Percentiles rank a stretch among this genome's conserved stretches.
These are phyloP conservation scores for Temnopleurus reevesii DNA, from an alignment of 53 echinoderm and acorn worm genomes.

Conservation along the genomic window DNA sequence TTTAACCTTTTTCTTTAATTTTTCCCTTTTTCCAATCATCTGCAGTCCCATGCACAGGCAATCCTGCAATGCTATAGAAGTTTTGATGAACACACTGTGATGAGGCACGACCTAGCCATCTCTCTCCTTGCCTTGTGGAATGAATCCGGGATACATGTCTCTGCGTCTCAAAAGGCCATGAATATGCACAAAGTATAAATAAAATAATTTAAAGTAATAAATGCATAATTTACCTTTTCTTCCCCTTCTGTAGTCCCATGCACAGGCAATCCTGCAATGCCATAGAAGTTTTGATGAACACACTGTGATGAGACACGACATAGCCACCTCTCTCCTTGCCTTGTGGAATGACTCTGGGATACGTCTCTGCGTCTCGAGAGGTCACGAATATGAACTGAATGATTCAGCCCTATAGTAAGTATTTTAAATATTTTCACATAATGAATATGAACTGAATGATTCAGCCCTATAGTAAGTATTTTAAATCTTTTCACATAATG, in stretches of 20 bases:
- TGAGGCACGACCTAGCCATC: constrained; percentile 79
- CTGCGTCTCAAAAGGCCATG: constrained; percentile 84
- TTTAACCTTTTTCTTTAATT: no score
- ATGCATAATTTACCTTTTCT: background rate
- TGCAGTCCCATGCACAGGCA: constrained; percentile 83
- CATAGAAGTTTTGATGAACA: constrained; percentile 93
- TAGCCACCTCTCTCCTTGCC: constrained; percentile 78
- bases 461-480: constrained; percentile 96
- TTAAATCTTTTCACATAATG: constrained; percentile 24
- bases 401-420: constrained; percentile 99
- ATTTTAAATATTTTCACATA: no score
- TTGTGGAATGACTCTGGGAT: constrained; percentile 92
- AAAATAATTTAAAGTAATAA: no score
- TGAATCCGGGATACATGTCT: constrained; percentile 77
- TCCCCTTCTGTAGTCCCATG: constrained; percentile 60
- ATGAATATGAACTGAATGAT: constrained; percentile 97
- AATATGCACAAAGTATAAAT: no score
- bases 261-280: constrained; percentile 94
- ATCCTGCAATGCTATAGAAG: constrained; percentile 90
- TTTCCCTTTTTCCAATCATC: no score
- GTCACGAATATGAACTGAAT: constrained; percentile 97
- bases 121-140: constrained; percentile 90
- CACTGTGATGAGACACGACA: constrained; percentile 77
- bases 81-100: constrained; percentile 90
- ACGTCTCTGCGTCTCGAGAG: constrained; percentile 76